Conservation (phyloP, 2,113 vertebrate species). For the Dromaius novaehollandiae region DNA sequence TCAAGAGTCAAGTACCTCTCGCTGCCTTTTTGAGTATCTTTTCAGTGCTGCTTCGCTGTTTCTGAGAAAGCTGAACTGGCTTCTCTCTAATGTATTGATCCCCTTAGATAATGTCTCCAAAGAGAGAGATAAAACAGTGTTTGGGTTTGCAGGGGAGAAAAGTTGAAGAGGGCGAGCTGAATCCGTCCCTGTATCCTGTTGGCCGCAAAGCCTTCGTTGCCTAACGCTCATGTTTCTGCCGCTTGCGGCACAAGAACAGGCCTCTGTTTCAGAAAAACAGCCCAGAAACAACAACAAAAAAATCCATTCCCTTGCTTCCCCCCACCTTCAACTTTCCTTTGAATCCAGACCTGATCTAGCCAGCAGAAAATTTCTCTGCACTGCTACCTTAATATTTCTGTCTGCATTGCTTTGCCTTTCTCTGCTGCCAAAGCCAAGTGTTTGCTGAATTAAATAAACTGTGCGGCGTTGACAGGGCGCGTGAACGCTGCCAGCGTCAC, state of each 20-base stretch:
- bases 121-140: neutral
- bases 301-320: neutral
- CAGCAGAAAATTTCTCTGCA: neutral
- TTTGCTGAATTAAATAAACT: conserved; percentile 68
- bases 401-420: conserved; percentile 30
- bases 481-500: conserved; percentile 61
- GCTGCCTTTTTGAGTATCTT: neutral
- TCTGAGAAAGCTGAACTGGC: neutral
- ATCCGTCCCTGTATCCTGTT: neutral
- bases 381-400: conserved; percentile 56
- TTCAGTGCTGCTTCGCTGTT: neutral
- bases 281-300: neutral
- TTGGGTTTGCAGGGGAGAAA: neutral
- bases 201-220: conserved; percentile 4
- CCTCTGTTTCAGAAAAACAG: conserved; percentile 1
- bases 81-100: neutral
- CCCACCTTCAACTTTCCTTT: neutral
- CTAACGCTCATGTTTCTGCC: conserved; percentile 36
- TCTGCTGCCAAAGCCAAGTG: conserved; percentile 33
- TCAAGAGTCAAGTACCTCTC: neutral
- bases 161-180: neutral
- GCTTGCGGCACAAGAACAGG: conserved; percentile 1
- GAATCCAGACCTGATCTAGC: conserved; percentile 8
- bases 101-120: neutral
- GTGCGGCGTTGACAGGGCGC: conserved; percentile 10